phyloP scores from a whole-genome alignment of 2,797 vertebrate species.

The Chelon labrosus region DNA sequence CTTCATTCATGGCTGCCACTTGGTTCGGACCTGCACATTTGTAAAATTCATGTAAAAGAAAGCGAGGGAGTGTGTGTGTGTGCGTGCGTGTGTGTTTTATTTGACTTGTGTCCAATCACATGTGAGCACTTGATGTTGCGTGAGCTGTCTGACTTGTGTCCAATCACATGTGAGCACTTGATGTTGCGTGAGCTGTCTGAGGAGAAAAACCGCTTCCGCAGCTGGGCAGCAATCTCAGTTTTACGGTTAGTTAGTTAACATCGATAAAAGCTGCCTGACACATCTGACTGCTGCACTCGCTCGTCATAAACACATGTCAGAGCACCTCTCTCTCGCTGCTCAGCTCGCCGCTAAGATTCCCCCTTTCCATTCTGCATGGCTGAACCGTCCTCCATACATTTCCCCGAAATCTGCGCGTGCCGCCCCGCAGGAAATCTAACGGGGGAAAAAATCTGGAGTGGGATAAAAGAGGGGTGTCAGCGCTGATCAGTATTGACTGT shows the following conservation, averaged over 20 bases:
- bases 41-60: no score
- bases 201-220: slow-evolving; percentile 39
- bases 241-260: slow-evolving; percentile 69
- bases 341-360: slow-evolving; percentile 14
- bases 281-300: slow-evolving; percentile 54
- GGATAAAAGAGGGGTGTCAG: slow-evolving; percentile 62
- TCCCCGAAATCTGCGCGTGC: slow-evolving; percentile 33
- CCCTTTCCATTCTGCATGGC: slow-evolving; percentile 49
- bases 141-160: slow-evolving; percentile 45
- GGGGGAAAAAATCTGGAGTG: slow-evolving; percentile 18
- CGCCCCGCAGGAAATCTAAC: slow-evolving; percentile 15
- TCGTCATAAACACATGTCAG: slow-evolving; percentile 58
- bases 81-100: slow-evolving; percentile 21
- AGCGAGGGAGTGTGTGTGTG: not conserved
- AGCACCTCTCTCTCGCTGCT: slow-evolving; percentile 19
- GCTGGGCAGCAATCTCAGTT: slow-evolving; percentile 48
- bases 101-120: slow-evolving; percentile 24
- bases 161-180: slow-evolving; percentile 18
- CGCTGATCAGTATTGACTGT: slow-evolving; percentile 76
- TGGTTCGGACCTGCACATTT: not conserved
- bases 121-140: slow-evolving; percentile 21
- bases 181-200: slow-evolving; percentile 44
- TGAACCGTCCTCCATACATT: slow-evolving; percentile 45
- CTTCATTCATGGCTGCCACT: not conserved
- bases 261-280: slow-evolving; percentile 58